phyloP scores from a whole-genome alignment of 2,113 vertebrate genomes.

The Podarcis muralis region DNA sequence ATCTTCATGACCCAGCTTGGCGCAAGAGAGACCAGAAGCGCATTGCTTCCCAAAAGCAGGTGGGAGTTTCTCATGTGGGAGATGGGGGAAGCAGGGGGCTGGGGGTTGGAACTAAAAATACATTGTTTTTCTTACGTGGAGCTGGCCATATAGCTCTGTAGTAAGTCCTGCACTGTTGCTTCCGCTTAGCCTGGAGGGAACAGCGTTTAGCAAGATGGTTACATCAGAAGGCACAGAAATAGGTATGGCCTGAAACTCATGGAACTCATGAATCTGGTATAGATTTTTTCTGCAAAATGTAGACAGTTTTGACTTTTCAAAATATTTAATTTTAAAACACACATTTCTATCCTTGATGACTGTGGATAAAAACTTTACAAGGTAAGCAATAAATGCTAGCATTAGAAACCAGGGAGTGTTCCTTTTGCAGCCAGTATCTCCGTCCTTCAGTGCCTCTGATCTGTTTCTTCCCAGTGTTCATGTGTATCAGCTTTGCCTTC shows the following conservation, averaged over 20 bases:
- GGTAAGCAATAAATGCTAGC: neutral
- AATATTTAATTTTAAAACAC: neutral
- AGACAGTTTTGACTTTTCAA: too few relatives aligned
- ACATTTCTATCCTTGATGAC: neutral
- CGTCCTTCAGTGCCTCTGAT: neutral
- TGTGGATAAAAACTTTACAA: neutral
- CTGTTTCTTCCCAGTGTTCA: neutral
- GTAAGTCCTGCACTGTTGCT: neutral
- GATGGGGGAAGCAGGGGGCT: too few relatives aligned
- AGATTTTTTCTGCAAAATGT: too few relatives aligned
- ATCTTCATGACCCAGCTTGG: conserved; percentile 95
- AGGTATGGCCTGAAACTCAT: neutral
- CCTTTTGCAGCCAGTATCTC: neutral
- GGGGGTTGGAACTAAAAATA: neutral
- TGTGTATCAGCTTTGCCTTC: neutral
- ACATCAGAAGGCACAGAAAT: neutral
- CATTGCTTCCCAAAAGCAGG: conserved; percentile 93
- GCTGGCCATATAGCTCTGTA: neutral
- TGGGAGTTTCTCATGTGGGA: conserved; percentile 53
- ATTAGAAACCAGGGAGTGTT: neutral
- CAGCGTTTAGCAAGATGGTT: too few relatives aligned
- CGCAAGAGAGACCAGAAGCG: conserved; percentile 96
- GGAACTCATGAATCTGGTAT: too few relatives aligned
- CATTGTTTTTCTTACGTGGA: neutral
- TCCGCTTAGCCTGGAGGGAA: neutral